Base-by-base conservation (phyloP, 2,888 invertebrate genomes). In the Junonia oenone region DNA sequence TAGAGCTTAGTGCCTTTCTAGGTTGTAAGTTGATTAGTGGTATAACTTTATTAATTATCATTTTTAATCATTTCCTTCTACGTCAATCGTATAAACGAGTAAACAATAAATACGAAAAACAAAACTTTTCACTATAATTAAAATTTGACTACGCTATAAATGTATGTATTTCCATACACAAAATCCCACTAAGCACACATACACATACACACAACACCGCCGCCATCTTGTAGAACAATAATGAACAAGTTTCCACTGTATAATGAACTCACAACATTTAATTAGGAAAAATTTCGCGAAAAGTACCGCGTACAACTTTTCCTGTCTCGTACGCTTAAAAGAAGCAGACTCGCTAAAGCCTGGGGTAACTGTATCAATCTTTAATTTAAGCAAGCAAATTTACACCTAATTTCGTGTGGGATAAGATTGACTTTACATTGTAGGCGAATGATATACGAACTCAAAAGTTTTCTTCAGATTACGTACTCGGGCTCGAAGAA, bases 401-500 rank as follows among this genome's bases (percentile, higher is more conserved):
- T 47, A 50, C 46, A 29, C 35, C 48, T 37, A 43, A 48, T 27
- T 5, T 11, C 4, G 17, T 33, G 15, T 37, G 27, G 2, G 8
- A 29, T 58, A 60, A 43, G 55, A 14, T n/a, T 9, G 11, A 40
- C 29, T 58, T 58, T 58, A 11, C 9, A 26, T n/a, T 57, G 54
- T 43, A 45, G 8, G 5, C 26, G 14, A 40, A 9, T 27, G 27
- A 45, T 48, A 43, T 50, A 54, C 35, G 45, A 50, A 55, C 22
- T 26, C 6, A 22, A 43, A 63, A 64, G 61, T 62, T 53, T 48
- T 59, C 56, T 78, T 78, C 72, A 76, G 78, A 78, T 79, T 77
- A 56, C 48, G 54, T 56, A 54, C 51, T 45, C 37, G 48, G 15
- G 76, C 77, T 75, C 71, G 68, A 68, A 73, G 72, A 76, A 79